These are phyloP conservation scores for Muscicapa striata DNA, from an alignment of 2,797 vertebrate genomes.

Conservation along the genomic window DNA sequence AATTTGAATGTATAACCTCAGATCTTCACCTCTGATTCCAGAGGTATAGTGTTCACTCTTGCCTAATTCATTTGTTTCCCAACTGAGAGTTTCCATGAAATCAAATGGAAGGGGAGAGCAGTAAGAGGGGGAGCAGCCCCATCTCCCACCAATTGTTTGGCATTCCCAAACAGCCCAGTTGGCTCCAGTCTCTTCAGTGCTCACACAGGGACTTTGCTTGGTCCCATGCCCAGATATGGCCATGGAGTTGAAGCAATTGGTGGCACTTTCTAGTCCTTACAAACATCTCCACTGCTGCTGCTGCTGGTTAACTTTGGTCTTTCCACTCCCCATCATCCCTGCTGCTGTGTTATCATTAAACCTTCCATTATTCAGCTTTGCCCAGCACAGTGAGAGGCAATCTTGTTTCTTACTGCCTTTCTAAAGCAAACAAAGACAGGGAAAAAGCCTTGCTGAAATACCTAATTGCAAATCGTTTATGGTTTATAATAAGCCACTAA, in stretches of 20 bases:
- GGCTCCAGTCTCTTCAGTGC: not conserved
- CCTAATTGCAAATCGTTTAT: not conserved
- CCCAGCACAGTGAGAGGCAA: not conserved
- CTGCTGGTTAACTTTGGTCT: constrained; percentile 18
- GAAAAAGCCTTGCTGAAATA: not conserved
- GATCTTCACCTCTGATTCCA: not conserved
- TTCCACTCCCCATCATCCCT: constrained; percentile 3
- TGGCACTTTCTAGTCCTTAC: not conserved
- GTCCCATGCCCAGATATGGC: not conserved
- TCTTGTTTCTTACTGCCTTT: constrained; percentile 47
- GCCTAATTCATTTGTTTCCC: not conserved
- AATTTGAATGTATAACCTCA: not conserved
- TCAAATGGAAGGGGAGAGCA: not conserved
- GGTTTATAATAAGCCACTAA: constrained; percentile 6
- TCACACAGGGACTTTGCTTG: not conserved
- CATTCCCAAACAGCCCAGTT: not conserved
- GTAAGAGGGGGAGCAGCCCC: not conserved
- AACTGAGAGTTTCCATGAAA: not conserved
- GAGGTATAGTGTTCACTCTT: not conserved
- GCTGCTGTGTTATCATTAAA: constrained; percentile 51
- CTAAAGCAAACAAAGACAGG: constrained; percentile 33
- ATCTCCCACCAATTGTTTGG: not conserved
- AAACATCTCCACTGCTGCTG: not conserved
- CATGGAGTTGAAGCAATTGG: not conserved
- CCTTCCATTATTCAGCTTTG: not conserved